phyloP scores from a whole-genome alignment of 2,888 invertebrate genomes.

The Clivina fossor region DNA sequence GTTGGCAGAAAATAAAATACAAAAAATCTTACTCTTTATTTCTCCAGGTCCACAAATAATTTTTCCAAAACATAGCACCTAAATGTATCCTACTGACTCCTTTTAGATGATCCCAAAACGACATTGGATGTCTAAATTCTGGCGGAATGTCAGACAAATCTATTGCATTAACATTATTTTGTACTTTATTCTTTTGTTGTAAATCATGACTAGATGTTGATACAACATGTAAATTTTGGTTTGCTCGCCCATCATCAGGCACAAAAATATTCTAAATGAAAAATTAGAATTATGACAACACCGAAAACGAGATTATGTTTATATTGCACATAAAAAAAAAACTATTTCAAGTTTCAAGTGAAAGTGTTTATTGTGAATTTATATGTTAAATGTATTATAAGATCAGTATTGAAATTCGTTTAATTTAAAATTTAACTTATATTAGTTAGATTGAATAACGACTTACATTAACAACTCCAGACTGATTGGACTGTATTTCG shows the following conservation, averaged over 20 bases:
- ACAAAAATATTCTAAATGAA: no score
- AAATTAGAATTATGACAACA: no score
- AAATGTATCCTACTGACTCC: conserved; percentile 15
- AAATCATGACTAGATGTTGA: no score
- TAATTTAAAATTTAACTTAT: no score
- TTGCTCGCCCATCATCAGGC: no score
- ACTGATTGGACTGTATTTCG: no score
- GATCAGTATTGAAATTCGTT: no score
- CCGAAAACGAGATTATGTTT: background rate
- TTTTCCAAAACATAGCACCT: conserved; percentile 10
- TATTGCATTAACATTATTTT: no score
- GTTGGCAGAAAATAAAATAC: background rate
- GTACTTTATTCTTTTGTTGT: no score
- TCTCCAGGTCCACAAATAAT: conserved; percentile 17
- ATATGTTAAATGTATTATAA: no score
- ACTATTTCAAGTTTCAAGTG: background rate
- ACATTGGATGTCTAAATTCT: conserved; percentile 8
- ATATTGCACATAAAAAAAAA: background rate
- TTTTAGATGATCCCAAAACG: conserved; percentile 9
- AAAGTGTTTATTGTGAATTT: background rate
- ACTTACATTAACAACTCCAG: conserved; percentile 14
- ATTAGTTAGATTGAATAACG: no score
- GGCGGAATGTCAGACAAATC: conserved; percentile 11
- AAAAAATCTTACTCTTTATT: conserved; percentile 7
- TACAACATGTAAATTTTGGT: no score